phyloP scores from a whole-genome alignment of 2,113 vertebrate genomes.

The Halichoerus grypus region DNA sequence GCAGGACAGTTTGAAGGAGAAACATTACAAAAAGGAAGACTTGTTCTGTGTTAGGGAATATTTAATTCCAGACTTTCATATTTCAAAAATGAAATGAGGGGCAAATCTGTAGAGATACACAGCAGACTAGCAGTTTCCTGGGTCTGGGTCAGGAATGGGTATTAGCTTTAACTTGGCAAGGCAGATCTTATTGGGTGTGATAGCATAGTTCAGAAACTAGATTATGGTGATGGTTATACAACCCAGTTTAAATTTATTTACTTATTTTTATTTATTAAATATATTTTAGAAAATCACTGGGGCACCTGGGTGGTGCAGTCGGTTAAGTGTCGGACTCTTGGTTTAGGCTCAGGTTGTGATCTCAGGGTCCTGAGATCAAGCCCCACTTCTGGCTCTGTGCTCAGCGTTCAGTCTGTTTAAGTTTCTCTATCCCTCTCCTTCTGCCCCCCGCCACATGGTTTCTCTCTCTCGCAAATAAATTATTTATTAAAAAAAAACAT shows the following conservation, averaged over 20 bases:
- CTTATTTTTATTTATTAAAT: slow-evolving; percentile 7
- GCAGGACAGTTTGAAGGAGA: neutral
- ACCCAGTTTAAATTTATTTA: neutral
- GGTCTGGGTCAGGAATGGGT: neutral
- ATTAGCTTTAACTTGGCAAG: neutral
- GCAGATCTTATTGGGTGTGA: neutral
- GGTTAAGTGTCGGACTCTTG: neutral
- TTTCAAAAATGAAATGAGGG: slow-evolving; percentile 52
- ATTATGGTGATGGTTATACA: neutral
- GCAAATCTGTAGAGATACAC: neutral
- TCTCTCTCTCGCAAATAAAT: neutral
- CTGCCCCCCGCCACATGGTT: neutral
- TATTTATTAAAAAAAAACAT: neutral
- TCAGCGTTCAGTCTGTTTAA: neutral
- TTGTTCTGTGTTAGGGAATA: neutral
- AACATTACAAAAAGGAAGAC: neutral
- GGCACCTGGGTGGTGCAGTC: neutral
- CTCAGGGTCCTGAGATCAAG: neutral
- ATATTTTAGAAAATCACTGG: neutral
- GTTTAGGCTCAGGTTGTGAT: neutral
- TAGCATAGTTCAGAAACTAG: slow-evolving; percentile 1
- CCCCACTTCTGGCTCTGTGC: neutral
- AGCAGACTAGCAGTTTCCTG: neutral
- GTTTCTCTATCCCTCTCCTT: neutral
- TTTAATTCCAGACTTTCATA: neutral